phyloP scores from a whole-genome alignment of 2,113 vertebrate genomes.

The Paedocypris sp. region DNA sequence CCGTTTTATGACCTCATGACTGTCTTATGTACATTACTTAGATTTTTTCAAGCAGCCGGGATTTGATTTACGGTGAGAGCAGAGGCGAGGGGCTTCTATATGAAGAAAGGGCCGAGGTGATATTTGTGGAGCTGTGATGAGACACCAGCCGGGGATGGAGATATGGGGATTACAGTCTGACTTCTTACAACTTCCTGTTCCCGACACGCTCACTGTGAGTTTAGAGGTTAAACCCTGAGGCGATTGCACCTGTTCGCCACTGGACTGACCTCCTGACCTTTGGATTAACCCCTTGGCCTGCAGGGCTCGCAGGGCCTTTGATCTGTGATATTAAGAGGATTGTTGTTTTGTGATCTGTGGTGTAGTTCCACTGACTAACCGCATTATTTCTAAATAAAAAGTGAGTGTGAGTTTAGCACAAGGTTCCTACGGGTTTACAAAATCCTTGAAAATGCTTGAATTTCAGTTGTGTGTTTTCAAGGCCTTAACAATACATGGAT shows the following conservation, averaged over 20 bases:
- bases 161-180: conserved; percentile 1
- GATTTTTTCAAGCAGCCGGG: too few relatives aligned
- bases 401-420: too few relatives aligned
- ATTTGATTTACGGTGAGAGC: conserved; percentile 20
- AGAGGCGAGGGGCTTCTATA: conserved; percentile 18
- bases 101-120: conserved; percentile 9
- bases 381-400: too few relatives aligned
- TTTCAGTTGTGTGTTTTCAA: too few relatives aligned
- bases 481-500: too few relatives aligned
- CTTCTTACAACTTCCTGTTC: conserved; percentile 4
- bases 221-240: background rate
- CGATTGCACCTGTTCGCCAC: conserved; percentile 2
- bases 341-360: background rate
- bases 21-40: too few relatives aligned
- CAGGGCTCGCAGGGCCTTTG: too few relatives aligned
- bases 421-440: too few relatives aligned
- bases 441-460: too few relatives aligned
- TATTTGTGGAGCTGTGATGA: conserved; percentile 1
- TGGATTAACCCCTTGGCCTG: background rate
- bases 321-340: conserved; percentile 2
- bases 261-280: too few relatives aligned
- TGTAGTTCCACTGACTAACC: too few relatives aligned
- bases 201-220: background rate
- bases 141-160: conserved; percentile 1
- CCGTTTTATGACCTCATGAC: too few relatives aligned